Base-by-base conservation (phyloP, 2,888 invertebrate genomes). In the Himalopsyche kuldschensis region DNA sequence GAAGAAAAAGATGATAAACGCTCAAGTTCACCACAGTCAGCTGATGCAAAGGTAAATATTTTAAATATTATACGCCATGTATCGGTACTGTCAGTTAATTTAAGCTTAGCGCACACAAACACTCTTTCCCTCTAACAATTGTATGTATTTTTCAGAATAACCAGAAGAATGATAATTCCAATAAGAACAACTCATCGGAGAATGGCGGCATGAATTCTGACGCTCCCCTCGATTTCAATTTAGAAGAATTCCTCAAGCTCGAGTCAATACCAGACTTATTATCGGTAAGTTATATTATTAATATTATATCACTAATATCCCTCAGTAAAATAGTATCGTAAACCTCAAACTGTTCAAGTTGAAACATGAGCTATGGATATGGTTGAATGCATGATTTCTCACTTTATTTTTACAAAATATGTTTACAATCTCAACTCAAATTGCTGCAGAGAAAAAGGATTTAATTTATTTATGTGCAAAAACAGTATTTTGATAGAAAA, bases 171-270 rank as follows among this genome's bases (percentile, higher is more conserved):
- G 81, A 82, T 35, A 47, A 35, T 0, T 32, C 79, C 31, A 90
- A 88, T 17, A 89, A 88, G 80, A 63, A 77, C 8, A 85, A 27
- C 41, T 32, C 69, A n/a, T 35, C 47, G 1, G 84, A 79, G 32
- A 78, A 75, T 8, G 77, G 47, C 76, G 91, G 91, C 82, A 88
- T 88, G 5, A 91, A 90, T 88, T 63, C 78, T 80, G 84, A 84
- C 63, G 75, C 41, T n/a, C 41, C 88, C 17, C 89, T 91, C 15
- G 92, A 94, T 87, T 96, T 97, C 89, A 96, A 96, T 90, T 93
- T 97, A 86, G 97, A 97, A 88, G 96, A 96, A 87, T 96, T 97
- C 88, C 93, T 97, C 86, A 96, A 96, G 88, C 94, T 95, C 87
- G 97, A 97, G 88, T 92, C 94, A 84, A 94, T 97, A 87, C 95